Evolutionary conservation across 2,888 invertebrate genomes (phyloP), one percentile per base, ranked within the genome.

Genomic region (Leucoptera coffeella): DNA sequence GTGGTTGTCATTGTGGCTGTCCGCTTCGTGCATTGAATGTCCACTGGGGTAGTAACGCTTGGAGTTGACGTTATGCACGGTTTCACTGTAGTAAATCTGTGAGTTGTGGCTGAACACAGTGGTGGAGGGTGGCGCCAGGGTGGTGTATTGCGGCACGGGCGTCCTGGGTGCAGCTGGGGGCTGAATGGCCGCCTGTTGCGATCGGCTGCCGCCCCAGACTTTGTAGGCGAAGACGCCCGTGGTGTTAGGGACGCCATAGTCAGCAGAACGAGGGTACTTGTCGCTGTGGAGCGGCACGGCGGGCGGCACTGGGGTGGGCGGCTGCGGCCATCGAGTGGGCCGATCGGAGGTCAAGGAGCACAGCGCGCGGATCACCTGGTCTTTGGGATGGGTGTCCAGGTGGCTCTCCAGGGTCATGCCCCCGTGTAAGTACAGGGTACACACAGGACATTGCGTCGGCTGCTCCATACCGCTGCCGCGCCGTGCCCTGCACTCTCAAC

Each of bases 381-480:
- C 88, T 55, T 89, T 89, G 22, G 89, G 88, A 67, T 89, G 89
- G 14, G 87, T 88, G 47, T 85, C 82, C 52, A 90, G 72, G 52
- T 89, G 89, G 35, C 78, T 78, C 49, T 85, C 84, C 39, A 89
- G 62, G 31, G 82, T 78, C 67, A 89, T 89, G 30, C 88, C 89
- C 60, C 84, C 84, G 39, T 87, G 78, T 38, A 90, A 71, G 55
- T 80, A 89, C 34, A 89, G 67, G 20, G 88, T 89, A 61, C 89
- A 90, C 37, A 89, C 88, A 28, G 89, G 89, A 55, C 89, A 90
- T 50, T 77, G 76, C 40, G 76, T 51, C 29, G 54, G 52, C 35
- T 58, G 59, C 39, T 71, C 67, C 72, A 73, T 73, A n/a, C n/a
- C n/a, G n/a, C n/a, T n/a, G n/a, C n/a, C 22, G 32, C 36, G 35